Percentiles rank a stretch among this genome's conserved stretches.
Evolutionary conservation across 2,888 invertebrate species (phyloP).

Genomic region (Brachyopa scutellaris): DNA sequence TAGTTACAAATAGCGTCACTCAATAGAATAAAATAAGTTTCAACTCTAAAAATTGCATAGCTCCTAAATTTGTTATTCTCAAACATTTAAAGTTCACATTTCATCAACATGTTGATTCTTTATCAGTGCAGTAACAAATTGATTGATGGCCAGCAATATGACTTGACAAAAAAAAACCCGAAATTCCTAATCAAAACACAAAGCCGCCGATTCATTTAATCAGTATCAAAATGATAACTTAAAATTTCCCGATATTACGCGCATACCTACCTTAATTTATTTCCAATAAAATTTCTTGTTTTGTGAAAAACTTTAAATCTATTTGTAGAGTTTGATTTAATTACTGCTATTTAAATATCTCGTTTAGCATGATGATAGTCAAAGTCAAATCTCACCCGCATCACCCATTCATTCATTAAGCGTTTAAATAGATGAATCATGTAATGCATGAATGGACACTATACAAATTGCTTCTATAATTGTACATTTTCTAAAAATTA

Average conservation of each 20-base stretch:
- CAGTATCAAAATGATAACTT: not conserved
- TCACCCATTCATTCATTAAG: slow-evolving; percentile 9
- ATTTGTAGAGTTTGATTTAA: not conserved
- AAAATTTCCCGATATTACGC: not conserved
- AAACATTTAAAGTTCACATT: not conserved
- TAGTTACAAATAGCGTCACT: no score
- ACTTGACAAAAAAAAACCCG: slow-evolving; percentile 1
- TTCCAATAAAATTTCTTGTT: not conserved
- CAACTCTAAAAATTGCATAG: no score
- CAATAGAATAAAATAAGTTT: no score
- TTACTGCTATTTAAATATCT: not conserved
- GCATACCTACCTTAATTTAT: not conserved
- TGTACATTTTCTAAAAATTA: slow-evolving; percentile 34
- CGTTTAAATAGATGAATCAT: slow-evolving; percentile 21
- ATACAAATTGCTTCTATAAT: slow-evolving; percentile 28
- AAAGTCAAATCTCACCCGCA: not conserved
- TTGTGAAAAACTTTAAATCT: no score
- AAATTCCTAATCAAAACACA: not conserved
- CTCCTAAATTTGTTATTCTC: no score
- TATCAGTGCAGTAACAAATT: not conserved
- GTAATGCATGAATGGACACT: slow-evolving; percentile 38
- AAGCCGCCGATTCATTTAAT: not conserved
- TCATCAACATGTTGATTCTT: not conserved
- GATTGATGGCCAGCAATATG: not conserved
- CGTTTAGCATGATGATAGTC: not conserved